Evolutionary conservation across 2,888 invertebrate species (phyloP), one percentile per base, ranked within the genome.

Genomic region (Drosophila formosana): DNA sequence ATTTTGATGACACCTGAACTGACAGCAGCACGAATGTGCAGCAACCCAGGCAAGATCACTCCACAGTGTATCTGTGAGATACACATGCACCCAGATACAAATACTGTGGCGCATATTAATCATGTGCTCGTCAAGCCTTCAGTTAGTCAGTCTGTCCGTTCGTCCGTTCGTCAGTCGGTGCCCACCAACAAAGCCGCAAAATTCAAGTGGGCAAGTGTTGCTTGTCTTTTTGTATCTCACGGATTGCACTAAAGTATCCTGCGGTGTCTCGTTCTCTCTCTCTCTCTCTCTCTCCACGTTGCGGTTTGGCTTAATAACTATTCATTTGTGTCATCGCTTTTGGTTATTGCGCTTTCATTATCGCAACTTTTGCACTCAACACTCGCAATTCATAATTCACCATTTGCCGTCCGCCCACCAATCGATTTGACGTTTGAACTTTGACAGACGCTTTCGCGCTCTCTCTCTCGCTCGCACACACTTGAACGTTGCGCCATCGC

Each of bases 1-100:
- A 80, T 84, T 75, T 74, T 85, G 89, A 88, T 89, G 89, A 89
- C 89, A 89, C 86, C 86, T 85, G 80, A 80, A 75, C 78, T 82
- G 76, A 80, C 85, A 79, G 85, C 67, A 76, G 71, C 72, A 78
- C 81, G 79, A 80, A 72, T 71, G 75, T 18, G 18, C 18, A 18
- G 18, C 18, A 78, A 62, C 46, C 66, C 45, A 57, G 53, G 66
- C 52, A 58, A 68, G 76, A 84, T 87, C 82, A 78, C 82, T 82
- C 83, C 77, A 80, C 37, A 45, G 46, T 28, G 73, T 69, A 64
- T 67, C 52, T 61, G 57, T 62, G 25, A 64, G 71, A 64, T 55
- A 58, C 49, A 66, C 13, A 65, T 58, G 57, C 49, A 50, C 56
- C 57, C 47, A 51, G 39, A 67, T 25, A 51, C 37, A 30, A 13